phyloP scores from a whole-genome alignment of 2,797 vertebrate species.

The Syncerus caffer region DNA sequence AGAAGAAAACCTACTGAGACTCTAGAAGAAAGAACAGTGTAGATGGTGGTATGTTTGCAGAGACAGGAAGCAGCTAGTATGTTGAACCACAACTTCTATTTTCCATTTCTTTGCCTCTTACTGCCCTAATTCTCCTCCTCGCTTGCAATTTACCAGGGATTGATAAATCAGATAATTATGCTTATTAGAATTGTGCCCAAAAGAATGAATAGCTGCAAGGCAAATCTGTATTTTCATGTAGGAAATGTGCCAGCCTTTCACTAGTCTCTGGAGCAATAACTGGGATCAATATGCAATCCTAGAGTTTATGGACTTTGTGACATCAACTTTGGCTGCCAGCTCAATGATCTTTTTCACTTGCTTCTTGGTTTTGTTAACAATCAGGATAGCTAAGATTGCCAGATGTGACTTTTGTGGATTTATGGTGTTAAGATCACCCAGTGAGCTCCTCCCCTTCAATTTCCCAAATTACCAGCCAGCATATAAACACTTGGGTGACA shows the following conservation, averaged over 20 bases:
- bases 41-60: neutral
- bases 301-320: constrained; percentile 14
- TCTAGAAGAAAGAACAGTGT: neutral
- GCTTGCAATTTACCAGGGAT: neutral
- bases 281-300: constrained; percentile 26
- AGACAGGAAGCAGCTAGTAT: neutral
- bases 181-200: constrained; percentile 44
- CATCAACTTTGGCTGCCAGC: constrained; percentile 24
- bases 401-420: constrained; percentile 13
- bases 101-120: constrained; percentile 10
- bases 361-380: constrained; percentile 39
- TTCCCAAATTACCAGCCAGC: constrained; percentile 52
- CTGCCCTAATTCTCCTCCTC: constrained; percentile 27
- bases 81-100: neutral
- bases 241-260: constrained; percentile 5
- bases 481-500: constrained; percentile 29
- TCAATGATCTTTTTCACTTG: constrained; percentile 20
- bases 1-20: neutral
- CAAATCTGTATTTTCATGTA: constrained; percentile 20
- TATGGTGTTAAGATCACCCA: neutral
- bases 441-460: constrained; percentile 27
- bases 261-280: neutral
- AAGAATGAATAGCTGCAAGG: constrained; percentile 28
- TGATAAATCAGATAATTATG: constrained; percentile 48
- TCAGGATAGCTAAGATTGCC: constrained; percentile 11